Evolutionary conservation across 2,797 vertebrate species (phyloP).

Genomic region (Poliocrania exsul): DNA sequence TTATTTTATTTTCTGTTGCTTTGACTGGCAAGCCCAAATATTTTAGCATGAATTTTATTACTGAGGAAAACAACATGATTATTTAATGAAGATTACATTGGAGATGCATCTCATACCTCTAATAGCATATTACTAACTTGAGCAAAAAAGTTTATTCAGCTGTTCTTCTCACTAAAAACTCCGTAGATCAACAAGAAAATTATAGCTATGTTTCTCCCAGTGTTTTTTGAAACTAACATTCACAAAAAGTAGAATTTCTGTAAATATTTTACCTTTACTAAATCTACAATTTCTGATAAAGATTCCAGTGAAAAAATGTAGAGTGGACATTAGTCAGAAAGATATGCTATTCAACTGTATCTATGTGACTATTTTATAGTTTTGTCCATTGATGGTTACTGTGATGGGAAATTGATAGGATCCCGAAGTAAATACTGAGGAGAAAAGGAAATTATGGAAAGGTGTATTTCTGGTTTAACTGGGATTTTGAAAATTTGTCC

Average conservation of each 20-base stretch:
- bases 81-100: conserved; percentile 28
- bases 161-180: conserved; percentile 7
- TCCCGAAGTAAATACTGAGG: neutral
- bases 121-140: conserved; percentile 40
- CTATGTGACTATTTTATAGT: neutral
- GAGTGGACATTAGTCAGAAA: neutral
- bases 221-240: neutral
- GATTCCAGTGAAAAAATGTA: neutral
- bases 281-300: neutral
- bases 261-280: neutral
- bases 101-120: conserved; percentile 42
- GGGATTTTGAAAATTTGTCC: neutral
- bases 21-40: conserved; percentile 58
- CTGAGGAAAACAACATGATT: conserved; percentile 53
- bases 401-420: neutral
- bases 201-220: neutral
- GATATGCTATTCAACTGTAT: neutral
- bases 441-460: neutral
- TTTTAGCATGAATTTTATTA: conserved; percentile 62
- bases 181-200: neutral
- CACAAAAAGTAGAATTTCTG: neutral
- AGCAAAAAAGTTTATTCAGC: conserved; percentile 46
- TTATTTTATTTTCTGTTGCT: conserved; percentile 64
- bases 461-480: neutral
- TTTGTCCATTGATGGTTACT: neutral